A percentile compares a stretch with the other conserved stretches of the same genome.
These are phyloP conservation scores for Aphelocoma californica DNA, from an alignment of 2,797 vertebrate genomes.

Conservation along the genomic window DNA sequence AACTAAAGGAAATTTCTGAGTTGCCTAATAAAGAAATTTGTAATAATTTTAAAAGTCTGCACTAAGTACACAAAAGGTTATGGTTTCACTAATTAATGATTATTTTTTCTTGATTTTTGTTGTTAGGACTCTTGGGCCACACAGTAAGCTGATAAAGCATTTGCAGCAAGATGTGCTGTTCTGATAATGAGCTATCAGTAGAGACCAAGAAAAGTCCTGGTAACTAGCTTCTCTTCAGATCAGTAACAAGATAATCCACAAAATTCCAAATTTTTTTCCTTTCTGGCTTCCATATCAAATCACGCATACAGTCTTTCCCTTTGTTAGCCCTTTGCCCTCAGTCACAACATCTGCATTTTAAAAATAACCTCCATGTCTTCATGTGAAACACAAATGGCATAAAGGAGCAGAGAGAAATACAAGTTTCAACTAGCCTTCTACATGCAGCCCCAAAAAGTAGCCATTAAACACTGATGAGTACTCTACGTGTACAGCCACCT, in stretches of 20 bases:
- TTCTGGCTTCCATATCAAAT: not conserved
- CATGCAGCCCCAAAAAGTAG: not conserved
- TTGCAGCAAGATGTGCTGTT: conserved; percentile 1
- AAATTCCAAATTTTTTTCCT: not conserved
- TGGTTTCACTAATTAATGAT: not conserved
- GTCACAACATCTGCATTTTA: not conserved
- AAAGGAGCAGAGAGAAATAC: not conserved
- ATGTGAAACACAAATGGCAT: not conserved
- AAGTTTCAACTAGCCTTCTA: not conserved
- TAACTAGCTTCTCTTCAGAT: not conserved
- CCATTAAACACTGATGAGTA: not conserved
- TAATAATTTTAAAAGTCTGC: conserved; percentile 41
- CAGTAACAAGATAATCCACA: not conserved
- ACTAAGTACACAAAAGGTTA: conserved; percentile 18
- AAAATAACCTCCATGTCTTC: not conserved
- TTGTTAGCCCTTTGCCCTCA: not conserved
- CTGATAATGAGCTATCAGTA: conserved; percentile 13
- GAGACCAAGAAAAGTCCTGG: not conserved
- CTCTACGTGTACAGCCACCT: not conserved
- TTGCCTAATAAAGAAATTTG: not conserved
- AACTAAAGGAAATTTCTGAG: not conserved
- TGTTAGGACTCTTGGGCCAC: not conserved
- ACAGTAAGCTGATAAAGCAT: not conserved
- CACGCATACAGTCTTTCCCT: not conserved
- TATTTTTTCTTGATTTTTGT: conserved; percentile 17